phyloP scores from a whole-genome alignment of 2,888 invertebrate genomes.

The Agonopterix arenella region DNA sequence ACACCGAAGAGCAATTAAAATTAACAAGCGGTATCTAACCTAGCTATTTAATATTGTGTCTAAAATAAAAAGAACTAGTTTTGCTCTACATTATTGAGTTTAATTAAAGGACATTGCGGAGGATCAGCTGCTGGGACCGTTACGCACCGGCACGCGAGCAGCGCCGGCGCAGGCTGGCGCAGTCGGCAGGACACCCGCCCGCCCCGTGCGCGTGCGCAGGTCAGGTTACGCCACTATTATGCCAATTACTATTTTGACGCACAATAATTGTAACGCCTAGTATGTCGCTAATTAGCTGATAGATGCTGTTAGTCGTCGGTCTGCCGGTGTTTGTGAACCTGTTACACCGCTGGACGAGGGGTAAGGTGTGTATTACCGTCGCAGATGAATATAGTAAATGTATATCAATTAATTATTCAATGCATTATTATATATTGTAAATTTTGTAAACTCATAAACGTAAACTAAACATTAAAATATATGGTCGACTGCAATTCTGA shows the following conservation, averaged over 20 bases:
- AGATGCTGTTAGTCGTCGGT: conserved; percentile 31
- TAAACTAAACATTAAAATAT: too few species aligned
- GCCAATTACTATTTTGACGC: conserved; percentile 49
- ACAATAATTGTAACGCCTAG: conserved; percentile 58
- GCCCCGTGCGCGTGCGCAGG: conserved; percentile 29
- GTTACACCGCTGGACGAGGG: conserved; percentile 39
- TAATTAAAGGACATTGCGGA: conserved; percentile 56
- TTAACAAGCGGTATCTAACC: too few species aligned
- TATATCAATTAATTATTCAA: too few species aligned
- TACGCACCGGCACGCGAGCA: conserved; percentile 55
- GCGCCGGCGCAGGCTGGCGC: conserved; percentile 16
- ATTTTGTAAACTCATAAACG: too few species aligned
- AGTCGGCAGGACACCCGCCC: conserved; percentile 8
- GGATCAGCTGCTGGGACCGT: conserved; percentile 66
- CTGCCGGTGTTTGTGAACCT: conserved; percentile 41
- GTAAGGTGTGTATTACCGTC: conserved; percentile 21
- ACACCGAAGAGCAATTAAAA: too few species aligned
- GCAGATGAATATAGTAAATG: too few species aligned
- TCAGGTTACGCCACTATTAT: conserved; percentile 29
- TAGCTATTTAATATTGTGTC: too few species aligned
- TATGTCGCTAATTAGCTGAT: conserved; percentile 44
- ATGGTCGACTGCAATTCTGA: too few species aligned
- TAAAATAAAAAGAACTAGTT: not conserved
- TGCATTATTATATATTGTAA: too few species aligned
- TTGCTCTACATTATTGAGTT: conserved; percentile 32